phyloP scores from a whole-genome alignment of 1,140 invertebrate species.

The Atta texana region DNA sequence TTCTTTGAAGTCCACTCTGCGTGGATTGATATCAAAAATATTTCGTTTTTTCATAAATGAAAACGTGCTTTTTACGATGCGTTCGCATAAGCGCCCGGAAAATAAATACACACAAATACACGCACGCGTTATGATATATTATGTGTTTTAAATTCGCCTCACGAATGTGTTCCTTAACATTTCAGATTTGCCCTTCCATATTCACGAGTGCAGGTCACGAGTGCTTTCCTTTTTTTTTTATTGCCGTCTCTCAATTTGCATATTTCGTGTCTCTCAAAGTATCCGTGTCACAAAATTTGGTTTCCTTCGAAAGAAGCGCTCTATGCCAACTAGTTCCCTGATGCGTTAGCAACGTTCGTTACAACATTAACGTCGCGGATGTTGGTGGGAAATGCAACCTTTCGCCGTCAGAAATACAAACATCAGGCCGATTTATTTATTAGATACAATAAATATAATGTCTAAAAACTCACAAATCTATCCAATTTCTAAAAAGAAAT shows the following conservation, averaged over 20 bases:
- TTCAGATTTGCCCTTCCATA: conserved; percentile 41
- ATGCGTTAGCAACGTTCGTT: conserved; percentile 13
- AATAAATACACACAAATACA: conserved; percentile 21
- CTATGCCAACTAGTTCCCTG: neutral
- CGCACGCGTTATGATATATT: conserved; percentile 24
- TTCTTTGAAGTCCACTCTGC: conserved; percentile 20
- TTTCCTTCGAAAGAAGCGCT: conserved; percentile 26
- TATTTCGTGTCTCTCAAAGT: conserved; percentile 34
- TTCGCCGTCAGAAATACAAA: neutral
- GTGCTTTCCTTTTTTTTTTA: conserved; percentile 8
- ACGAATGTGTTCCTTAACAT: conserved; percentile 48
- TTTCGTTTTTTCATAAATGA: conserved; percentile 34
- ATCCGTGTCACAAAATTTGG: conserved; percentile 33
- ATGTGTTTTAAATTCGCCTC: conserved; percentile 27
- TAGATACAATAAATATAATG: neutral
- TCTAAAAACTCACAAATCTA: neutral
- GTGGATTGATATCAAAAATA: neutral
- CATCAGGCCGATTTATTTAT: neutral
- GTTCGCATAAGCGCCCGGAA: conserved; percentile 29
- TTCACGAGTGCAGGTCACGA: conserved; percentile 41
- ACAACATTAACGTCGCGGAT: conserved; percentile 29
- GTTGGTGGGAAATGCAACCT: neutral
- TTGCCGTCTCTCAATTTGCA: conserved; percentile 29
- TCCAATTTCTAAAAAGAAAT: neutral
- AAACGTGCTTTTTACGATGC: conserved; percentile 9